Evolutionary conservation across 35 echinoderm and acorn worm genomes (phyloP).

Genomic region (Lytechinus variegatus): DNA sequence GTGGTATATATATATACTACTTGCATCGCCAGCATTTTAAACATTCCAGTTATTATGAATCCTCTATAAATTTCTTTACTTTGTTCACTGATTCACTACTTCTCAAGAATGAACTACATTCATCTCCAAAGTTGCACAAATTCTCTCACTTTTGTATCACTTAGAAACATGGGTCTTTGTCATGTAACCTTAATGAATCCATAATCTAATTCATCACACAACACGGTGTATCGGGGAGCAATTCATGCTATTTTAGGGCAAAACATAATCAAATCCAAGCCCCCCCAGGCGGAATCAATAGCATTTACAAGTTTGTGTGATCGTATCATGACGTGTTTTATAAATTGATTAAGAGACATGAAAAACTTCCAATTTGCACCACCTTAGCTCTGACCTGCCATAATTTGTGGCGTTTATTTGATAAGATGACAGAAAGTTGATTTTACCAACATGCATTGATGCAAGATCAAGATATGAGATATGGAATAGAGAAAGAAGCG

Average conservation of each 20-base stretch:
- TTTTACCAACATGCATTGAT: background rate
- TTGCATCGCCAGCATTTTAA: background rate
- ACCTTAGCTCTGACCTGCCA: background rate
- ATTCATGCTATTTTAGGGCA: slow-evolving; percentile 18
- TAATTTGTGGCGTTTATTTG: background rate
- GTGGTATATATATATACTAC: no score
- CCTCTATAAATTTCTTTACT: background rate
- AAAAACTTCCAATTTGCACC: background rate
- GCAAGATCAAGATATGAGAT: background rate
- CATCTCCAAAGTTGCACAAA: background rate
- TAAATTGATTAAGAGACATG: background rate
- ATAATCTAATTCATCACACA: background rate
- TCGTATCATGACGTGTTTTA: background rate
- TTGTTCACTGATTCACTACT: background rate
- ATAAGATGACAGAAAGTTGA: background rate
- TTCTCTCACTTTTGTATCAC: background rate
- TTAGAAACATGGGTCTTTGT: background rate
- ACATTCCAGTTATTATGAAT: background rate
- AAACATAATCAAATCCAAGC: background rate
- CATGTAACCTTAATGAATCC: background rate
- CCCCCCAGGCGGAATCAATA: background rate
- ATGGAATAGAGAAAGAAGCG: background rate
- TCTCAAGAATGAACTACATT: background rate
- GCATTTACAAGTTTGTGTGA: background rate
- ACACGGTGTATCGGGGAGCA: background rate